These are phyloP conservation scores for Oriolus oriolus DNA, from an alignment of 2,113 vertebrate species.

Conservation along the genomic window DNA sequence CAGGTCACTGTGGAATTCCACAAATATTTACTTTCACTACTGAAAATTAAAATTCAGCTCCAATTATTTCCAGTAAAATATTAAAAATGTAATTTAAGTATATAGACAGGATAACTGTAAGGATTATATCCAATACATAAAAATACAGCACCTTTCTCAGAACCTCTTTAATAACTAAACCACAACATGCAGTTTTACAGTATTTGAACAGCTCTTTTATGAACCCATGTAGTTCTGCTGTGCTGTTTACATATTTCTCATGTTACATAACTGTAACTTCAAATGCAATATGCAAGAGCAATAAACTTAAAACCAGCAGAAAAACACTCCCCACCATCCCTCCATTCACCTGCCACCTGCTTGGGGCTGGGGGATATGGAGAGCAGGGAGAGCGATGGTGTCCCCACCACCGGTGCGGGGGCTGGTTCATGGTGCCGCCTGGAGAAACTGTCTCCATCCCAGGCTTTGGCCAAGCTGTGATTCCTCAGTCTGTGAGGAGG, in stretches of 20 bases:
- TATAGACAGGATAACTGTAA: not conserved
- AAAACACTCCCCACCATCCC: fast-evolving
- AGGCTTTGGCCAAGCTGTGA: fast-evolving
- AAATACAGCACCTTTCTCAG: not conserved
- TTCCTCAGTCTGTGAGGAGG: fast-evolving
- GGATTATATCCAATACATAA: not conserved
- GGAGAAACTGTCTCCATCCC: not conserved
- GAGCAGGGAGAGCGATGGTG: too few relatives aligned
- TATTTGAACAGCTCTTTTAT: not conserved
- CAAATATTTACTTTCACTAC: not conserved
- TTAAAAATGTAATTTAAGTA: not conserved
- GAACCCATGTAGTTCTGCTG: not conserved
- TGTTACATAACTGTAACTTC: not conserved
- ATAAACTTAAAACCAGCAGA: not conserved
- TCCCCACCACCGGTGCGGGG: too few relatives aligned
- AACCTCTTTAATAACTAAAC: not conserved
- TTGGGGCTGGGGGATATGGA: fast-evolving
- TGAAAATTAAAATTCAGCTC: not conserved
- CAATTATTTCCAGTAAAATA: not conserved
- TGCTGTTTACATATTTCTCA: not conserved
- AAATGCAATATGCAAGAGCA: not conserved
- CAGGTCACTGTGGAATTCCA: not conserved
- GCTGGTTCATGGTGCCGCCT: fast-evolving
- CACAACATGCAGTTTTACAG: not conserved
- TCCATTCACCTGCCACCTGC: too few relatives aligned